phyloP scores from a whole-genome alignment of 2,113 vertebrate species.

The Colistium nudipinnis region DNA sequence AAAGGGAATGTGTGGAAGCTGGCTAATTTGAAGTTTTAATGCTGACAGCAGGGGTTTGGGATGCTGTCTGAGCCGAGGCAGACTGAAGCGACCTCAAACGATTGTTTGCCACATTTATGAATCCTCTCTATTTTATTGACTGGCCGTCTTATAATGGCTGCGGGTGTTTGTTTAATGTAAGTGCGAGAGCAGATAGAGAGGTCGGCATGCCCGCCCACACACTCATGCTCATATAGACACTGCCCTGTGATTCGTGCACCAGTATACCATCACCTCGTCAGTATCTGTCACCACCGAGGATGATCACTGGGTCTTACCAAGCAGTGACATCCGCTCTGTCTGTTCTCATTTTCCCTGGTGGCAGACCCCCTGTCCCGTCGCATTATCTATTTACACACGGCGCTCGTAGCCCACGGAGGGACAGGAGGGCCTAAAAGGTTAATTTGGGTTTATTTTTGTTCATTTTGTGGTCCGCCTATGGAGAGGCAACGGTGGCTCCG shows the following conservation, averaged over 20 bases:
- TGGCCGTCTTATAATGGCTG: neutral
- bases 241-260: conserved; percentile 11
- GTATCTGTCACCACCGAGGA: conserved; percentile 67
- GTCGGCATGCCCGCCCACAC: conserved; percentile 5
- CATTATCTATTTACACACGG: conserved; percentile 70
- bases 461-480: conserved; percentile 66
- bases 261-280: conserved; percentile 62
- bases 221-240: conserved; percentile 21
- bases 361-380: conserved; percentile 71
- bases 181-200: conserved; percentile 3
- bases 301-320: conserved; percentile 61
- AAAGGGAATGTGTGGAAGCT: conserved; percentile 5
- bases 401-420: conserved; percentile 49
- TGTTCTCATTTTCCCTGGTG: conserved; percentile 61
- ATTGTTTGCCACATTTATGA: conserved; percentile 1
- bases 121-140: conserved; percentile 16
- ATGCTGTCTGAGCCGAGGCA: conserved; percentile 3
- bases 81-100: conserved; percentile 3
- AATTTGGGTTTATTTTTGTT: conserved; percentile 81
- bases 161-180: conserved; percentile 1
- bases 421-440: conserved; percentile 75
- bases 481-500: conserved; percentile 47
- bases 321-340: conserved; percentile 59
- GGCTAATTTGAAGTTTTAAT: conserved; percentile 7
- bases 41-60: conserved; percentile 8